Base-by-base conservation (phyloP, 2,113 vertebrate genomes). In the Eublepharis macularius region DNA sequence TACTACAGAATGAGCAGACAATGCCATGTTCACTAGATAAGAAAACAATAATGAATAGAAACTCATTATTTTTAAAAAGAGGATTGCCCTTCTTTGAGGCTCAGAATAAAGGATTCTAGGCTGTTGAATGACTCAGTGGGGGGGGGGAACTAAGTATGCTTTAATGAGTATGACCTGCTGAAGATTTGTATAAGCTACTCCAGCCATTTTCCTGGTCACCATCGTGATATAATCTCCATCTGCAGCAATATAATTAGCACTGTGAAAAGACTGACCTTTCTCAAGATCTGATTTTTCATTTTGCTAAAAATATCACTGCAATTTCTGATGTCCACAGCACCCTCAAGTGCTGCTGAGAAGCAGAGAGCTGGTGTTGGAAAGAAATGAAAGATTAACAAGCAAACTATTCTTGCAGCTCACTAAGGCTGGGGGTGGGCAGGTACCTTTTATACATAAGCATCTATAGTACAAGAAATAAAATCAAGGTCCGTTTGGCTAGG, bases 271-370 rank as follows among this genome's bases (percentile, higher is more conserved):
- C 88, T 96, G 96, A 95, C 95, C 96, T 96, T 96, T 97, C 88
- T 89, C 80, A 90, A 95, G 91, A 95, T 92, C 94, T 94, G 91
- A 86, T 94, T 96, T 92, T 92, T 90, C 88, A 79, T 79, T 57
- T 16, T 16, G 89, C 96, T 96, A 96, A 96, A 97, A 96, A 96
- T 97, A 96, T 68, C 95, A 95, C 88, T 94, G 89, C 69, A 51
- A 94, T 90, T 85, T 93, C 90, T 94, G 90, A 86, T 93, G 86
- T 82, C 83, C 81, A 84, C 80, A 87, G 88, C 81, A 6, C 78
- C 82, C 72, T 76, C 47, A 78, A 36, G 29, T 17, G 26, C 77
- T 49, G 45, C 60, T 83, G 47, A 45, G 87, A 66, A 82, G 32
- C 26, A 69, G 49, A 88, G 14, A 83, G 47, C 63, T 57, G 39